Evolutionary conservation across 2,113 vertebrate species (phyloP), one percentile per base, ranked within the genome.

Genomic region (Trogon melanurus): DNA sequence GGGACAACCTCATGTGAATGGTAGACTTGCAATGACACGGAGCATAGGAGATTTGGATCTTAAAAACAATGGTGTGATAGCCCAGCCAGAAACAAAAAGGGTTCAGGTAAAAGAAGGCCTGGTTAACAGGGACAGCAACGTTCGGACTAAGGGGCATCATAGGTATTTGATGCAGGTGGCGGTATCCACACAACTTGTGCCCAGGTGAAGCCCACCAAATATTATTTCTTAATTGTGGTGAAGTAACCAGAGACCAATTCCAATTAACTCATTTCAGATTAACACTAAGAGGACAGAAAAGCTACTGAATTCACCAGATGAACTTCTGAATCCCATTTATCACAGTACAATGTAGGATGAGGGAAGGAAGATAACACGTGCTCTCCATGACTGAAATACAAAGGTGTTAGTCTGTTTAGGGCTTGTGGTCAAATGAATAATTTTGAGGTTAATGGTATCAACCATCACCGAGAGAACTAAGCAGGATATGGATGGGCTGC

Each of bases 11-110:
- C 98, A 99, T 1, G 99, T 99, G 56, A 99, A 99, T 16, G 99
- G 99, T 69, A 98, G 99, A 83, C 97, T 99, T 87, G 99, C 99
- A 44, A 99, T 99, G 99, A 99, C 99, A 0, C 98, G 99, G 75
- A 99, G 99, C 95, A 99, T 99, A 75, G 99, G 99, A 88, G 99
- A 99, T 97, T 96, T 99, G 96, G 99, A 99, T 95, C 98, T 99
- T 82, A 99, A 99, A 97, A 97, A 91, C 74, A 98, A 93, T 26
- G 99, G 99, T 29, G 99, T 99, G 94, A 99, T 99, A 67, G 99
- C 99, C 65, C 98, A 99, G 85, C 99, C 99, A 9, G 99, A 99
- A 97, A 99, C 99, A 69, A 99, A 98, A 93, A 98, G 98, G 90
- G 71, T 99, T 87, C 94, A 97, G 90, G 99, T 99, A 94, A 96